phyloP scores from a whole-genome alignment of 2,797 vertebrate genomes.

The Tenualosa ilisha region DNA sequence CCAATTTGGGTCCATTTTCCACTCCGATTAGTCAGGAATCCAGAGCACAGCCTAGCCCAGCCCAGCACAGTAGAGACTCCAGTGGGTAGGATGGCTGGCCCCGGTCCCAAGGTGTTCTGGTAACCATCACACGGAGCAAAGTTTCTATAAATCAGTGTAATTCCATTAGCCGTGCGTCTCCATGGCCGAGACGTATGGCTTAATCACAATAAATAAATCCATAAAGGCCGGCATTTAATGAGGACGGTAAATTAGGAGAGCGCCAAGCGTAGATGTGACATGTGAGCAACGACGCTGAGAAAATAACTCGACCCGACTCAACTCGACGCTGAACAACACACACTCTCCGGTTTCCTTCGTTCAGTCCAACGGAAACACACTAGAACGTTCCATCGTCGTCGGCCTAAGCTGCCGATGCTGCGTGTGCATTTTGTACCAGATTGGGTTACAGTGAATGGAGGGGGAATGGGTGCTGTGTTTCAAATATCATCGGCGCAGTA shows the following conservation, averaged over 20 bases:
- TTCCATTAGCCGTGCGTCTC: constrained; percentile 44
- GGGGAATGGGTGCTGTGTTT: constrained; percentile 40
- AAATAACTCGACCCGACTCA: not conserved
- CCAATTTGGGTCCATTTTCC: constrained; percentile 43
- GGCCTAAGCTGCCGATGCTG: not conserved
- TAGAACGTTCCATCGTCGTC: not conserved
- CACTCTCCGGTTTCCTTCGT: constrained; percentile 30
- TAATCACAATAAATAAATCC: constrained; percentile 51
- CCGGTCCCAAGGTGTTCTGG: constrained; percentile 35
- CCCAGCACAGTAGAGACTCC: no score
- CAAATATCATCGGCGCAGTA: constrained; percentile 49
- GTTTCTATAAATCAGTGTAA: constrained; percentile 46
- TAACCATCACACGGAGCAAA: constrained; percentile 34
- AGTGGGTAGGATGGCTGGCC: no score
- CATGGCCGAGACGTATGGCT: constrained; percentile 37
- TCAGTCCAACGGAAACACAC: not conserved
- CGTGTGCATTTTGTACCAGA: constrained; percentile 49
- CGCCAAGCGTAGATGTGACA: constrained; percentile 43
- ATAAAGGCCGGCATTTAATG: constrained; percentile 43
- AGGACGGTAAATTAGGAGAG: constrained; percentile 39
- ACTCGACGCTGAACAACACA: constrained; percentile 28
- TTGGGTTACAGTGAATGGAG: constrained; percentile 51
- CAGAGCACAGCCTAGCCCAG: not conserved
- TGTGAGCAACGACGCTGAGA: constrained; percentile 27
- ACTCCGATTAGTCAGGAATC: constrained; percentile 35